A percentile compares a stretch with the other conserved stretches of the same genome.
phyloP scores from a whole-genome alignment of 2,888 invertebrate genomes.

The Ditula angustiorana region DNA sequence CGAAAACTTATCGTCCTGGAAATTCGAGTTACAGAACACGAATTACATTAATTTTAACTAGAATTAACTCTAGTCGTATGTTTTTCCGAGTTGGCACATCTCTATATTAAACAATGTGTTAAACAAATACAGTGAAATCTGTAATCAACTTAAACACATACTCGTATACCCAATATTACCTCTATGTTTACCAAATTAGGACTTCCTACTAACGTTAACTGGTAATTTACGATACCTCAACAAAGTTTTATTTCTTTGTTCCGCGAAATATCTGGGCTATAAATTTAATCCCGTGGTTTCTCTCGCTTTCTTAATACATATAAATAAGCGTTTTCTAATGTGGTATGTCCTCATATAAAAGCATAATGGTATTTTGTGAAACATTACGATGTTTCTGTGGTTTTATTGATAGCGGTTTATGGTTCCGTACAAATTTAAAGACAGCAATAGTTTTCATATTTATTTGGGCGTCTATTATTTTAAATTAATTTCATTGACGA shows the following conservation, averaged over 20 bases:
- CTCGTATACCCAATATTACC: too few relatives aligned
- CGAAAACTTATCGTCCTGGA: too few relatives aligned
- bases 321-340: constrained; percentile 34
- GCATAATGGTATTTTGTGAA: not conserved
- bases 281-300: constrained; percentile 33
- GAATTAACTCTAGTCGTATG: too few relatives aligned
- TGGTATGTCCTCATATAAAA: constrained; percentile 9
- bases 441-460: too few relatives aligned
- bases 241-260: constrained; percentile 32
- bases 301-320: constrained; percentile 32
- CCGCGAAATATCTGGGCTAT: constrained; percentile 29
- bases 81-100: too few relatives aligned
- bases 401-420: not conserved
- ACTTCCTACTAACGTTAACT: constrained; percentile 17
- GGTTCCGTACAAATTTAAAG: too few relatives aligned
- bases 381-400: not conserved
- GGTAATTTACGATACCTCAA: constrained; percentile 24
- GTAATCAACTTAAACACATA: not conserved
- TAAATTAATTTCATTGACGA: too few relatives aligned
- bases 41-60: too few relatives aligned
- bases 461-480: too few relatives aligned
- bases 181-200: constrained; percentile 23
- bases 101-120: not conserved
- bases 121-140: constrained; percentile 1
- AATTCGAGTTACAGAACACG: too few relatives aligned